These are phyloP conservation scores for Virgularia gustaviana DNA, from an alignment of 92 coral and sea anemone genomes.

Conservation along the genomic window DNA sequence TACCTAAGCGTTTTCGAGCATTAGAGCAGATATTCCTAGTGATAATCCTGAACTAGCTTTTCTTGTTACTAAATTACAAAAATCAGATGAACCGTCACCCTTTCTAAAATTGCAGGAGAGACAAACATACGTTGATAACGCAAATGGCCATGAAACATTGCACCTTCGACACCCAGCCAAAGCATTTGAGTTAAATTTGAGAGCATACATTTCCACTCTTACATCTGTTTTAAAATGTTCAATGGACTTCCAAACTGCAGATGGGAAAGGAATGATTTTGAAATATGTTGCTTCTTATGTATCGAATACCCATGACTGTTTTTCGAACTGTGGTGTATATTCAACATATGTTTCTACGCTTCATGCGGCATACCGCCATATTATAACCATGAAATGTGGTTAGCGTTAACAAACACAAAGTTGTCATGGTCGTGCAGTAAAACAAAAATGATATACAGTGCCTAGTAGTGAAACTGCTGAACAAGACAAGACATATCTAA, in stretches of 20 bases:
- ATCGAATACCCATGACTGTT: conserved; percentile 28
- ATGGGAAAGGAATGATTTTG: conserved; percentile 38
- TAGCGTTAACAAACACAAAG: too few species aligned
- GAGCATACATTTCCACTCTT: conserved; percentile 36
- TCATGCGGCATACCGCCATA: too few species aligned
- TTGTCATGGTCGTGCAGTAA: too few species aligned
- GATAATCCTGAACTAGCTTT: neutral
- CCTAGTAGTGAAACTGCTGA: neutral
- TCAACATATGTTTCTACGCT: conserved; percentile 1
- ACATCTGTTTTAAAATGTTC: conserved; percentile 26
- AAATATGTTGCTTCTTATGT: conserved; percentile 24
- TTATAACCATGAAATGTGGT: too few species aligned
- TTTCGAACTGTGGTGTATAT: conserved; percentile 9
- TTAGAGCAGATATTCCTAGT: conserved; percentile 45
- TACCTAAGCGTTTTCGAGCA: too few species aligned
- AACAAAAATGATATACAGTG: conserved; percentile 3
- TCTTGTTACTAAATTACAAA: neutral
- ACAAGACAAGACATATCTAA: neutral
- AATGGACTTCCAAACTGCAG: too few species aligned
- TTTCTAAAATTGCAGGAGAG: neutral
- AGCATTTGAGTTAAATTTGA: conserved; percentile 35
- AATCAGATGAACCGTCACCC: conserved; percentile 11
- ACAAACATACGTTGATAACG: neutral
- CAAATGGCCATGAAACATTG: neutral
- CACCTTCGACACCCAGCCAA: conserved; percentile 7